A percentile compares a stretch with the other conserved stretches of the same genome.
Conservation (phyloP, 2,888 invertebrate genomes). For the Pandemis cinnamomeana region DNA sequence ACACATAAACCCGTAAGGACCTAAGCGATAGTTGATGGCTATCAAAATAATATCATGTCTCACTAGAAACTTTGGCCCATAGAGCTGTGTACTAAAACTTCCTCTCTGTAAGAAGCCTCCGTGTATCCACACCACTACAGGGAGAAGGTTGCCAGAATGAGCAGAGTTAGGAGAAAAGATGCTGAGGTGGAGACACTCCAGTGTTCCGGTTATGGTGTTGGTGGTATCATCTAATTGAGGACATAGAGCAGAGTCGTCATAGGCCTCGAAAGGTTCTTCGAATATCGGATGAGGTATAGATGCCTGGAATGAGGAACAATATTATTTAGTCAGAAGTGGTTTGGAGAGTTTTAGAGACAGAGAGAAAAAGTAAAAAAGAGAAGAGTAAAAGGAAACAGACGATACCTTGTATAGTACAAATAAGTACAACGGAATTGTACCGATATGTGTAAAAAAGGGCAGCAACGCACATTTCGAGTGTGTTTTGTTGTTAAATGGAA, state of each 20-base stretch:
- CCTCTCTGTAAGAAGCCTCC: constrained; percentile 39
- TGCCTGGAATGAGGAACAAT: constrained; percentile 49
- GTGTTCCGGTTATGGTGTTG: constrained; percentile 59
- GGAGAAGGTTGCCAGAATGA: constrained; percentile 36
- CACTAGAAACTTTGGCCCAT: constrained; percentile 37
- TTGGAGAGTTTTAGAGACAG: too few relatives aligned
- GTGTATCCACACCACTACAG: constrained; percentile 42
- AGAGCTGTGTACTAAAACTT: constrained; percentile 4
- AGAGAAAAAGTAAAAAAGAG: too few relatives aligned
- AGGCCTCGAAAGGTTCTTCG: constrained; percentile 56
- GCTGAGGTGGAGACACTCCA: constrained; percentile 85
- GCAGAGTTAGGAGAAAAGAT: constrained; percentile 54
- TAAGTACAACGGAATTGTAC: too few relatives aligned
- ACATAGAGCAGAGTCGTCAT: constrained; percentile 58
- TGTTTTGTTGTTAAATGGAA: too few relatives aligned
- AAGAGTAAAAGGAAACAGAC: too few relatives aligned
- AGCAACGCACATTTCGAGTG: too few relatives aligned
- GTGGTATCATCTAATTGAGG: constrained; percentile 55
- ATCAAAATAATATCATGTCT: constrained; percentile 42
- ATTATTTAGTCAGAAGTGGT: background rate
- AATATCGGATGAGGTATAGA: constrained; percentile 53
- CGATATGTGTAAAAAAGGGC: too few relatives aligned
- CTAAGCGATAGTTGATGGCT: constrained; percentile 42
- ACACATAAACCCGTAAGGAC: constrained; percentile 44
- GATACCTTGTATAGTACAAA: too few relatives aligned